Evolutionary conservation across 2,113 vertebrate species (phyloP).

Genomic region (Semicossyphus pulcher): DNA sequence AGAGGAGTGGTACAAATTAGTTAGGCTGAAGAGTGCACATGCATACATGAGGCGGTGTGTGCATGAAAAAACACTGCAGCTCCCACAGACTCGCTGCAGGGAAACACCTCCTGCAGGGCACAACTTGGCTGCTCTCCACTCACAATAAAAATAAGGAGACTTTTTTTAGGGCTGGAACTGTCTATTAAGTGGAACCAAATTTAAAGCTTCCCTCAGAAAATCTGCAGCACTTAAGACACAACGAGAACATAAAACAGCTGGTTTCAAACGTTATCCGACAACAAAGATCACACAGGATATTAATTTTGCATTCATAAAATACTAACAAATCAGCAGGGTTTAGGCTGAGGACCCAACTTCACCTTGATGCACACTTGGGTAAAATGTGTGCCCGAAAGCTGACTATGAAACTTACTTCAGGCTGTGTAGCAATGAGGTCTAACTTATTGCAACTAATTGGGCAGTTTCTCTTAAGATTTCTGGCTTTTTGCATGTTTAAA

Average conservation of each 20-base stretch:
- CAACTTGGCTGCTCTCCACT: constrained; percentile 27
- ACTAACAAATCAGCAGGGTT: too few relatives aligned
- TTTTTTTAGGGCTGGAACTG: constrained; percentile 3
- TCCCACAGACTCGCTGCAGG: constrained; percentile 1
- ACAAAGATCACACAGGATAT: neutral
- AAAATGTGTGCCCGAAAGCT: too few relatives aligned
- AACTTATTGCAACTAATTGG: too few relatives aligned
- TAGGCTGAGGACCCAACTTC: too few relatives aligned
- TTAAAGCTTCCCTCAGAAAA: constrained; percentile 17
- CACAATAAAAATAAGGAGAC: constrained; percentile 16
- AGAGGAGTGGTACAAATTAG: constrained; percentile 44
- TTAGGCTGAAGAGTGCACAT: constrained; percentile 13
- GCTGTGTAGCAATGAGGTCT: too few relatives aligned
- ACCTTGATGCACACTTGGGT: too few relatives aligned
- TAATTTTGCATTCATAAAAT: too few relatives aligned
- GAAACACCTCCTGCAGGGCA: constrained; percentile 31
- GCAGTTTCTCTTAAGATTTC: too few relatives aligned
- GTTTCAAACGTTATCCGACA: neutral
- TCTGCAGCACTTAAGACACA: neutral
- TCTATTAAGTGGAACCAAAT: constrained; percentile 24
- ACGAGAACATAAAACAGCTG: neutral
- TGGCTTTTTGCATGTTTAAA: too few relatives aligned
- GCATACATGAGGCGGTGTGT: constrained; percentile 8
- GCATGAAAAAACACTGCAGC: constrained; percentile 11
- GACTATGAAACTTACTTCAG: too few relatives aligned